Evolutionary conservation across 2,888 invertebrate species (phyloP).

Genomic region (Exephanes ischioxanthus): DNA sequence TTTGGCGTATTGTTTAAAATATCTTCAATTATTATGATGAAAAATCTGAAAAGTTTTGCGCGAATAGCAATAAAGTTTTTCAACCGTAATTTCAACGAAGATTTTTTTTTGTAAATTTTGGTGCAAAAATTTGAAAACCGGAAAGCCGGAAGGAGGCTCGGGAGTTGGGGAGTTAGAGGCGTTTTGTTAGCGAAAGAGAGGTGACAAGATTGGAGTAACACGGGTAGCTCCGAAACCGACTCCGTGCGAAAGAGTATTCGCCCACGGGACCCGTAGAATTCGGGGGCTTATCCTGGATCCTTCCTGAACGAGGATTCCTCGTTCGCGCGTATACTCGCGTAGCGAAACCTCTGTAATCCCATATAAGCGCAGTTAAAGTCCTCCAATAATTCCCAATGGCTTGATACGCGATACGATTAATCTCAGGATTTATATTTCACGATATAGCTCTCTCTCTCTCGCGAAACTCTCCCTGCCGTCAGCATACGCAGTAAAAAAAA

Average conservation of each 20-base stretch:
- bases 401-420: slow-evolving; percentile 47
- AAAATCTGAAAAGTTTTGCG: no score
- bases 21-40: no score
- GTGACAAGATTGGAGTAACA: slow-evolving; percentile 46
- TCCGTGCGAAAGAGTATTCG: slow-evolving; percentile 4
- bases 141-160: not conserved
- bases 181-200: not conserved
- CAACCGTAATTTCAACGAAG: no score
- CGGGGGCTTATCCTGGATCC: slow-evolving; percentile 62
- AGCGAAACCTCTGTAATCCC: slow-evolving; percentile 62
- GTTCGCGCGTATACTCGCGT: slow-evolving; percentile 36
- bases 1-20: no score
- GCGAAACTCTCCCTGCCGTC: not conserved
- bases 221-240: slow-evolving; percentile 48
- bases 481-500: not conserved
- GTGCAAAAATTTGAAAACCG: no score
- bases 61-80: no score
- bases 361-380: slow-evolving; percentile 63
- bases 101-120: no score
- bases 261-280: slow-evolving; percentile 43
- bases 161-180: no score
- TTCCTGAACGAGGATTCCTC: slow-evolving; percentile 59
- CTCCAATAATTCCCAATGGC: slow-evolving; percentile 66
- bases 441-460: no score
- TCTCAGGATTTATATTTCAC: slow-evolving; percentile 44